Conservation (phyloP, 2,113 vertebrate genomes). For the Brachyhypopomus occidentalis region DNA sequence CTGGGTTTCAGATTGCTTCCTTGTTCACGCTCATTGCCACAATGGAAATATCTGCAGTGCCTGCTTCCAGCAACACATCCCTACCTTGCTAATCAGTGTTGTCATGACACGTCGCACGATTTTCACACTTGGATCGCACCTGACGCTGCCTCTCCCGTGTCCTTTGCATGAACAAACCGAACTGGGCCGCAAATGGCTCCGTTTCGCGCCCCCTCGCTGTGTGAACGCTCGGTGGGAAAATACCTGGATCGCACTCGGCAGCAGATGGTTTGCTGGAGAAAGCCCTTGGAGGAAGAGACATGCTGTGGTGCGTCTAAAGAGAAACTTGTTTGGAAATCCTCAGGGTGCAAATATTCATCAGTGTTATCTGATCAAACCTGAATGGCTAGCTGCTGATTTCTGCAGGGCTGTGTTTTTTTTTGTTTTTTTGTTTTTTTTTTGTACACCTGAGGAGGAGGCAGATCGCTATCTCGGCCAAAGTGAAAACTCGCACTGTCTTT, state of each 20-base stretch:
- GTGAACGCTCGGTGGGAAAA: slow-evolving; percentile 27
- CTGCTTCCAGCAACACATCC: background rate
- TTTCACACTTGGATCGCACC: too few relatives aligned
- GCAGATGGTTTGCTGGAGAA: slow-evolving; percentile 18
- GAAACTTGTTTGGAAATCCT: slow-evolving; percentile 21
- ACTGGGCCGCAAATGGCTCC: background rate
- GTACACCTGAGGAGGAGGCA: slow-evolving; percentile 2
- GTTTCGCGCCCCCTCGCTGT: background rate
- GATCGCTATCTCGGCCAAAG: background rate
- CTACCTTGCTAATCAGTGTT: background rate
- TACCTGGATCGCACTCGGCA: slow-evolving; percentile 37
- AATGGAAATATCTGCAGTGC: background rate
- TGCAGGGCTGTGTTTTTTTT: too few relatives aligned
- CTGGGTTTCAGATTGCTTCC: background rate
- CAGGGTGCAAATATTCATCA: background rate
- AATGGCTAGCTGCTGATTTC: slow-evolving; percentile 1
- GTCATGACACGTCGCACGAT: background rate
- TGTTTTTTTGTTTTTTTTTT: too few relatives aligned
- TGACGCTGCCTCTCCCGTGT: background rate
- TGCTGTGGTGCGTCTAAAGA: slow-evolving; percentile 37
- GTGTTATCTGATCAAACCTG: slow-evolving; percentile 39
- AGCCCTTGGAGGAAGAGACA: slow-evolving; percentile 31
- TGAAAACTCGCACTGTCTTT: background rate
- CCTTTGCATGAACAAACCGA: background rate
- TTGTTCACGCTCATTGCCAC: background rate